Base-by-base conservation (phyloP, 2,888 invertebrate species). In the Parnassius glacialis region DNA sequence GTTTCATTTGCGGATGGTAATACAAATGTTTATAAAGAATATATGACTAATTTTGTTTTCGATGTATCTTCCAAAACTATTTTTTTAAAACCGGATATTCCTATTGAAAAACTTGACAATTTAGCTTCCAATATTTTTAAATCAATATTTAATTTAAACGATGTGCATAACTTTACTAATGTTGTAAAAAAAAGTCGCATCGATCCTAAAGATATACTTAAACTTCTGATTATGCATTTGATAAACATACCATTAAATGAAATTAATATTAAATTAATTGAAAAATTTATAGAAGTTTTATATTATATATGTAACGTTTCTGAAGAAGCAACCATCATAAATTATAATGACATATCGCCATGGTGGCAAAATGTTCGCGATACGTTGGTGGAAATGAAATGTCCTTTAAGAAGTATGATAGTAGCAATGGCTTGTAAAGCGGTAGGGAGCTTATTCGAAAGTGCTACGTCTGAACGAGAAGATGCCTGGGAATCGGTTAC, bases 331-430 rank as follows among this genome's bases (percentile, higher is more conserved):
- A 91, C 93, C 7, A 83, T 91, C 41, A 93, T 93, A 25, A 94
- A 93, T 60, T 95, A 95, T 69, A 95, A 95, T 75, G 93, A 94
- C 66, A 92, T 94, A 25, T 97, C 96, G 0, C 87, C 93, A 0
- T 97, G 97, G 96, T 98, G 98, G 98, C 94, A 94, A 73, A 92
- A 93, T 61, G 93, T 97, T 52, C 93, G 97, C 42, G 94, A 94
- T 68, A 88, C 94, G 64, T 89, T 98, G 64, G 92, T 94, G 1
- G 94, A 96, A 64, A 95, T 96, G 71, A 88, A 93, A 0, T 94
- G 95, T 76, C 95, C 96, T 10, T 93, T 96, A 69, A 93, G 95
- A 65, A 96, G 97, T 1, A 93, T 97, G 79, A 94, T 96, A 59
- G 96, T 96, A 12, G 96, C 97, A 0, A 94, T 97, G 81, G 94